Conservation (phyloP, 2,113 vertebrate species). For the Rattus rattus region DNA sequence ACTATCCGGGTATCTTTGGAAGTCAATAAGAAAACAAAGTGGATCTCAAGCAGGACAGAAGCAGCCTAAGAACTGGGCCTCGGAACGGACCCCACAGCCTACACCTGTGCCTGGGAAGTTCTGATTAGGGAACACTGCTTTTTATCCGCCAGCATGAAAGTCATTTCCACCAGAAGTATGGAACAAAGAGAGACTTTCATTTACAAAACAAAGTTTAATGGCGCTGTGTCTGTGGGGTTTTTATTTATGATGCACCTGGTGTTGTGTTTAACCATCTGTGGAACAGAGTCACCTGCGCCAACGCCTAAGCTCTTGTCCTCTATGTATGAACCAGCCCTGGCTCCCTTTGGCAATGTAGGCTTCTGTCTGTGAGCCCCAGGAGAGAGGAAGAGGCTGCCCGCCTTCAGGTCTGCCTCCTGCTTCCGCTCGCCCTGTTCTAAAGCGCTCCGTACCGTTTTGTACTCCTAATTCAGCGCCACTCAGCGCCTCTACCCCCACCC, state of each 20-base stretch:
- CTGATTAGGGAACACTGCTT: slow-evolving; percentile 35
- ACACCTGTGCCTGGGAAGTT: not conserved
- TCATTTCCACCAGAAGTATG: slow-evolving; percentile 69
- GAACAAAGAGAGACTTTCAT: slow-evolving; percentile 67
- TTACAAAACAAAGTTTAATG: slow-evolving; percentile 65
- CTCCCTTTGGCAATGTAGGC: not conserved
- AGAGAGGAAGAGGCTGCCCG: rapidly evolving
- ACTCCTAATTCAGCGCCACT: not conserved
- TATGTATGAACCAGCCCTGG: not conserved
- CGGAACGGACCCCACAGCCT: not conserved
- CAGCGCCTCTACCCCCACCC: too few species aligned
- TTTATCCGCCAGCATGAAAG: slow-evolving; percentile 62
- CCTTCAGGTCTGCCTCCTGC: not conserved
- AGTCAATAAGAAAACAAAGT: not conserved
- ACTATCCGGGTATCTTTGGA: not conserved
- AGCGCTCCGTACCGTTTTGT: not conserved
- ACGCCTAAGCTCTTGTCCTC: slow-evolving; percentile 17
- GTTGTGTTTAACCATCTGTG: slow-evolving; percentile 71
- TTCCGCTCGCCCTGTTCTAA: not conserved
- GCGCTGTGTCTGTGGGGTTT: slow-evolving; percentile 65
- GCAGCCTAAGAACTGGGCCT: not conserved
- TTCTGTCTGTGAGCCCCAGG: not conserved
- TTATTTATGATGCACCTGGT: slow-evolving; percentile 64
- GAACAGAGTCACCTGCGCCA: slow-evolving; percentile 36
- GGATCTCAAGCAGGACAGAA: slow-evolving; percentile 39